Percentiles rank a stretch among this genome's conserved stretches.
Evolutionary conservation across 2,888 invertebrate genomes (phyloP).

Genomic region (Amphiduros pacificus): DNA sequence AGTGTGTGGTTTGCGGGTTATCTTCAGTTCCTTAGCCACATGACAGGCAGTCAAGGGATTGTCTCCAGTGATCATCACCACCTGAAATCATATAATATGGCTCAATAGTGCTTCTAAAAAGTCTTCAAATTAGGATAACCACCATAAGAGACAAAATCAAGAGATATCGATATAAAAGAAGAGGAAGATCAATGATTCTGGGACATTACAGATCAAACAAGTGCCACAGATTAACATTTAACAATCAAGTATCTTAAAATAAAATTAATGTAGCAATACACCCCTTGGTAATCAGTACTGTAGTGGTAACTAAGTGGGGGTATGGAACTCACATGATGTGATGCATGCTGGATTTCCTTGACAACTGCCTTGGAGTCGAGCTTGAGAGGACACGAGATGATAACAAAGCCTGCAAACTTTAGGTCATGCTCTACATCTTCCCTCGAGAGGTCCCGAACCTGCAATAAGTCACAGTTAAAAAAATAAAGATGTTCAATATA

Average conservation of each 20-base stretch:
- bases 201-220: too few relatives aligned
- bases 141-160: too few relatives aligned
- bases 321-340: conserved; percentile 74
- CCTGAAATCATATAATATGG: conserved; percentile 56
- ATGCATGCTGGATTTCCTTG: conserved; percentile 88
- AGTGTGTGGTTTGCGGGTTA: conserved; percentile 67
- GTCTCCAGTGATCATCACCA: conserved; percentile 99
- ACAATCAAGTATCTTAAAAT: too few relatives aligned
- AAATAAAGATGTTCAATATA: too few relatives aligned
- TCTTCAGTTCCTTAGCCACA: conserved; percentile 89
- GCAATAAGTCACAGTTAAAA: conserved; percentile 36
- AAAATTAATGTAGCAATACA: too few relatives aligned
- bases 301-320: too few relatives aligned
- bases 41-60: conserved; percentile 99
- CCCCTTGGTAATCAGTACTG: too few relatives aligned
- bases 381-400: conserved; percentile 97
- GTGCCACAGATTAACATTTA: too few relatives aligned
- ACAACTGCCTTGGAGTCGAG: conserved; percentile 92
- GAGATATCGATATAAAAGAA: too few relatives aligned
- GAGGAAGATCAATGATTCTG: too few relatives aligned
- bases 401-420: conserved; percentile 93
- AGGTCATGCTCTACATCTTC: conserved; percentile 86
- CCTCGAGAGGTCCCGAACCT: conserved; percentile 75
- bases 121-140: too few relatives aligned
- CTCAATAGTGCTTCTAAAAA: not conserved